Evolutionary conservation across 1,140 invertebrate genomes (phyloP).

Genomic region (Oppia nitens): DNA sequence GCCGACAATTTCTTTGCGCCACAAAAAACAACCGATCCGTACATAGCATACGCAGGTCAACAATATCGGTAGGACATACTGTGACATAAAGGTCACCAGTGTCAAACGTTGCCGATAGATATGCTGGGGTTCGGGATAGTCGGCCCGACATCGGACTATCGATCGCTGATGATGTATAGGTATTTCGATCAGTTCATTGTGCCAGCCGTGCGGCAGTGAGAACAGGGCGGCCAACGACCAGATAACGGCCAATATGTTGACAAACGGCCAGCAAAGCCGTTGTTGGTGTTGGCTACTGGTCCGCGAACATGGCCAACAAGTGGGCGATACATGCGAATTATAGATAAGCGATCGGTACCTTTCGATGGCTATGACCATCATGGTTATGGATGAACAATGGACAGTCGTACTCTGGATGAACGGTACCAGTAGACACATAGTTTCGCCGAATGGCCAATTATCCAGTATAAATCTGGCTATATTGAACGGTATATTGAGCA

Average conservation of each 20-base stretch:
- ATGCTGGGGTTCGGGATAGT: constrained; percentile 6
- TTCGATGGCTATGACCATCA: constrained; percentile 37
- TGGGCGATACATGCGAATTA: not conserved
- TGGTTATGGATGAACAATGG: constrained; percentile 37
- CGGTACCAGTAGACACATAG: constrained; percentile 33
- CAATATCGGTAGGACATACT: constrained; percentile 35
- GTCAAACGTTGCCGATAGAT: constrained; percentile 24
- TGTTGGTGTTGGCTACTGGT: not conserved
- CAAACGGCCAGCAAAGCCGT: not conserved
- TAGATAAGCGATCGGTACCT: constrained; percentile 25
- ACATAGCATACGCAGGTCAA: constrained; percentile 32
- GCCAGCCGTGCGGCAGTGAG: constrained; percentile 80
- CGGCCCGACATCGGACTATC: not conserved
- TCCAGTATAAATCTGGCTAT: constrained; percentile 24
- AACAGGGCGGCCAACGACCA: constrained; percentile 72
- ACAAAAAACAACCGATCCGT: constrained; percentile 28
- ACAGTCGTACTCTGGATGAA: constrained; percentile 27
- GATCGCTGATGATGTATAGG: not conserved
- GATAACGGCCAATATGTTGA: constrained; percentile 42
- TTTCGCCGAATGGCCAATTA: constrained; percentile 33
- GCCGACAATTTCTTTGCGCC: constrained; percentile 21
- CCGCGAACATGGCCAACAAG: not conserved
- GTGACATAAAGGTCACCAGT: constrained; percentile 31
- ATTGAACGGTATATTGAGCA: constrained; percentile 62
- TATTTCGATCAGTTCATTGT: constrained; percentile 31